Evolutionary conservation across 1,140 invertebrate genomes (phyloP), one percentile per base, ranked within the genome.

Genomic region (Tachypleus tridentatus): DNA sequence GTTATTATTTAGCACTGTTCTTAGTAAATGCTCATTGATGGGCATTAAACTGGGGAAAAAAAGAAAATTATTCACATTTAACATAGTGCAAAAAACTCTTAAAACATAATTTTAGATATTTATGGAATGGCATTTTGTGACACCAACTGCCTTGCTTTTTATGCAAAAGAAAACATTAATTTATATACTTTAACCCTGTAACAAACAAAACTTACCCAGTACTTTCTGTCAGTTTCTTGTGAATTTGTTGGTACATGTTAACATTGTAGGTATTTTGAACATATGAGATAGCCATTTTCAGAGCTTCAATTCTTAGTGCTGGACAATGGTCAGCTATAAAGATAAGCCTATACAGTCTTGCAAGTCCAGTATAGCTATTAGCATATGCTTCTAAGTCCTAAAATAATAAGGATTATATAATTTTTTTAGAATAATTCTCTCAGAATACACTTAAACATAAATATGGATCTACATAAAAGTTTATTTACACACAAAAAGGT

Each of bases 281-380:
- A 80, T 95, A 93, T 59, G 84, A 83, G 62, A 98, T 87, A 60
- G 93, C 93, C 86, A 97, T 93, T 82, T 95, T 91, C 6, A 98
- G 79, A 4, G 94, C 90, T 78, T 98, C 96, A 72, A 95, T 80
- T 72, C 88, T 81, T 53, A 98, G 75, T 58, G 86, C 79, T 57
- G 92, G 92, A 79, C 95, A 98, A 74, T 97, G 93, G 74, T 98
- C 93, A 57, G 94, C 91, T 71, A 98, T 91, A 77, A 91, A 98
- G 72, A 93, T 85, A 8, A 98, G 81, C 70, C 96, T 83, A 76
- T 94, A 88, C 3, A 98, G 77, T 74, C 90, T 90, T 4, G 92
- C 93, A 71, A 97, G 83, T 9, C 94, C 94, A 52, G 83, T 85
- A 73, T 96, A 98, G 72, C 89, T 90, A 69, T 89, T 88, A 7